These are phyloP conservation scores for Clunio marinus DNA, from an alignment of 2,888 invertebrate species.

Conservation along the genomic window DNA sequence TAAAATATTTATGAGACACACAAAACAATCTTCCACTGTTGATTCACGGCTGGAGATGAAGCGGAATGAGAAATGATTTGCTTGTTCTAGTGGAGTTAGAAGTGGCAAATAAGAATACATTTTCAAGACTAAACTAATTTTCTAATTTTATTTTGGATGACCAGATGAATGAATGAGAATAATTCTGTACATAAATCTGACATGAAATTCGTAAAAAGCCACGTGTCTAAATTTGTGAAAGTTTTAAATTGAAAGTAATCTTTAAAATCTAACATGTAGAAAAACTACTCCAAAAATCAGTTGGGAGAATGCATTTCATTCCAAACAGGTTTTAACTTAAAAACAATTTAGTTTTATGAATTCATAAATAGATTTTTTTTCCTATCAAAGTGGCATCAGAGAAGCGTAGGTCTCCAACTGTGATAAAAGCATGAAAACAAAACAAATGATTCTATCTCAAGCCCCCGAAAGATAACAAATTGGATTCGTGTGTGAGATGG, in stretches of 20 bases:
- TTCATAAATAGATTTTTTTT: slow-evolving; percentile 4
- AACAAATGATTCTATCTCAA: slow-evolving; percentile 10
- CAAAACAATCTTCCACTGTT: slow-evolving; percentile 23
- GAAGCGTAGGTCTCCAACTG: slow-evolving; percentile 36
- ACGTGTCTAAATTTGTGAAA: no score
- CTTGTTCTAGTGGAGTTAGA: background rate
- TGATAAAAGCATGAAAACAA: slow-evolving; percentile 29
- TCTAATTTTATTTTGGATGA: background rate
- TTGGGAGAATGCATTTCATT: no score
- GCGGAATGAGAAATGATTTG: no score
- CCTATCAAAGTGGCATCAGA: slow-evolving; percentile 3
- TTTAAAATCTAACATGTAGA: no score
- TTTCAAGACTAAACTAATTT: slow-evolving; percentile 7
- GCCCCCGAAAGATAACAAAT: slow-evolving; percentile 34
- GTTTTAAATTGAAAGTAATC: no score
- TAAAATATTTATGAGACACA: slow-evolving; percentile 21
- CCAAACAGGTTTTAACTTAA: no score
- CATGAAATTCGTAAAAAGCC: no score
- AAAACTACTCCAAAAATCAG: no score
- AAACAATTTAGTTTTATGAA: background rate
- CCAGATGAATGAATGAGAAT: background rate
- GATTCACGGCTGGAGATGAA: background rate
- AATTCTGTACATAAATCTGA: background rate
- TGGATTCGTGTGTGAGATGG: slow-evolving; percentile 27
- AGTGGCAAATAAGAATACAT: background rate